Evolutionary conservation across 2,888 invertebrate genomes (phyloP), one percentile per base, ranked within the genome.

Genomic region (Stenurella melanura): DNA sequence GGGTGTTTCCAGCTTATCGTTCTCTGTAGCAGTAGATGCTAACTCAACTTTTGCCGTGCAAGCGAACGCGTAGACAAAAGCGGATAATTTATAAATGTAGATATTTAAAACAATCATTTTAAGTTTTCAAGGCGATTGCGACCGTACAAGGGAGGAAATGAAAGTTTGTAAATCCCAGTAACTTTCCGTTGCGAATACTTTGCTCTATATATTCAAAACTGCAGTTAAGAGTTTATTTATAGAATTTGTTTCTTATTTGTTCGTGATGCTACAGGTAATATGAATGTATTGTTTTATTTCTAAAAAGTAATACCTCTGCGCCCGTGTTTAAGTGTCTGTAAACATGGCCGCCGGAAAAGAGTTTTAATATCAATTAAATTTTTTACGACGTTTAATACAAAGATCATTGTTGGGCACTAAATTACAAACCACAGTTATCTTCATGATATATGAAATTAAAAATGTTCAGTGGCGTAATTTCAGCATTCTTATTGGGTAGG

Each of bases 1-100:
- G 64, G 64, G 42, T 38, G 64, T 64, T 64, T 64, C 64, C 64
- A 42, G 64, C 64, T 64, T 30, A 64, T 64, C 42, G 50, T 11
- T 42, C 42, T 64, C 10, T 15, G 38, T 21, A 18, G 17, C 38
- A 63, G 63, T 38, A 38, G 63, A 63, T 63, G 34, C 63, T 63
- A 64, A 64, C 42, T 42, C 42, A 64, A 64, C 64, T 64, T 64
- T 61, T 38, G 38, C 64, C 42, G 42, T 42, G 42, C 42, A 64
- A 64, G 42, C 38, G 42, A 42, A 38, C 19, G 19, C 42, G 19
- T 42, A 18, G 42, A 64, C 42, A 42, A 21, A 42, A 18, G 42
- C 12, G 17, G 64, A 64, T 64, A 42, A 64, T 64, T 64, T 64
- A 64, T 64, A 34, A 64, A 64, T 17, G 64, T 19, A 50, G 50